Conservation (phyloP, 2,113 vertebrate species). For the Myrmecobius fasciatus region DNA sequence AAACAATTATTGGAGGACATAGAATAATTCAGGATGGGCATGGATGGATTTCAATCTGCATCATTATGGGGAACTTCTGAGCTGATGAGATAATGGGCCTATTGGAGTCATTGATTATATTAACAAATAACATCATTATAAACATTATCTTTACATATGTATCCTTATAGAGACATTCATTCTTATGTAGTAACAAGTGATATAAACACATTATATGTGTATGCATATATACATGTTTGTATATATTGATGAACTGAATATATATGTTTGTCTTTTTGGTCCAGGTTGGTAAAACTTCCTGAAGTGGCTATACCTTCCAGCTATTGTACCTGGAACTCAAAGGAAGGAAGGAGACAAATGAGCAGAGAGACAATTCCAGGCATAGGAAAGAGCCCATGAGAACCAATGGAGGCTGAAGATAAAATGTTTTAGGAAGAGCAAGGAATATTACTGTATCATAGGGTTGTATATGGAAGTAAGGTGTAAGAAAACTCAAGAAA, state of each 20-base stretch:
- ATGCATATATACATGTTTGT: not conserved
- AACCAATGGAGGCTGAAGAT: not conserved
- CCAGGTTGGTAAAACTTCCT: not conserved
- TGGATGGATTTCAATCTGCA: not conserved
- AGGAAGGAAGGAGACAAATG: not conserved
- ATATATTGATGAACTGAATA: not conserved
- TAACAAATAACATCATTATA: not conserved
- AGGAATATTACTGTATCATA: not conserved
- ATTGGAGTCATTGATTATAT: not conserved
- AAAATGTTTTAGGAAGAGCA: not conserved
- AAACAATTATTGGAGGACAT: too few species aligned
- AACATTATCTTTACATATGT: not conserved
- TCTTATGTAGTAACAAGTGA: not conserved
- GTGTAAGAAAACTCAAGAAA: not conserved
- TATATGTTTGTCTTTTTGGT: not conserved
- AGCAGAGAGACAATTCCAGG: not conserved
- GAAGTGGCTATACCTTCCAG: not conserved
- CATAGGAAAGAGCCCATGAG: not conserved
- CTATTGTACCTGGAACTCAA: not conserved
- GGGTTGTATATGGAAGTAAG: not conserved
- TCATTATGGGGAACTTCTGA: not conserved
- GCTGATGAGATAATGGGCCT: not conserved
- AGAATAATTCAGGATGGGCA: not conserved
- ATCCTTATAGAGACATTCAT: not conserved
- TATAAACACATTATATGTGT: not conserved